phyloP scores from a whole-genome alignment of 2,888 invertebrate species.

The Oscheius sp. region DNA sequence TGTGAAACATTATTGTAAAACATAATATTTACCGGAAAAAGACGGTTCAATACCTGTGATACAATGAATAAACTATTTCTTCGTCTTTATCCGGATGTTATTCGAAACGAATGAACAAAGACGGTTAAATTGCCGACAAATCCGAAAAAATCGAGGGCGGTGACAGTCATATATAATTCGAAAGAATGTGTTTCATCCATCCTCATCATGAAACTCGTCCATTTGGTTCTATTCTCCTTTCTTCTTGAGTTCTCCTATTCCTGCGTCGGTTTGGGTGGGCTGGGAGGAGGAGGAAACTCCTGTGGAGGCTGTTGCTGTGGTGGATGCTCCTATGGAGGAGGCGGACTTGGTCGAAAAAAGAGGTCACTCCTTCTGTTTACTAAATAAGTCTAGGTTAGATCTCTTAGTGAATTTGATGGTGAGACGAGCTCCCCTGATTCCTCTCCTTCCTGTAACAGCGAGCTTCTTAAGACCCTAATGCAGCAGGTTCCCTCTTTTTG shows the following conservation, averaged over 20 bases:
- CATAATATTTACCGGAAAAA: not conserved
- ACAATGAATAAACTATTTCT: no score
- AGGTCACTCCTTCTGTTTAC: not conserved
- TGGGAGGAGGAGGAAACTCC: conserved; percentile 1
- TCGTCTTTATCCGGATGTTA: no score
- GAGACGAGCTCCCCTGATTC: not conserved
- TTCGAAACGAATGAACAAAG: no score
- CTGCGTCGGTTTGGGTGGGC: not conserved
- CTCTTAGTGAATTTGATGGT: not conserved
- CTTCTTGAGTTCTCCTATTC: not conserved
- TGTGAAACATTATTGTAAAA: not conserved
- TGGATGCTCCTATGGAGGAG: not conserved
- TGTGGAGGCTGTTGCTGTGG: conserved; percentile 2
- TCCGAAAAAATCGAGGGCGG: not conserved
- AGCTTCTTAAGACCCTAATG: not conserved
- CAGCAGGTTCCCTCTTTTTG: not conserved
- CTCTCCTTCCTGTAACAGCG: not conserved
- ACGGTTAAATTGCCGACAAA: not conserved
- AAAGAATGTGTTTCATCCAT: not conserved
- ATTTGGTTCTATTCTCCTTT: not conserved
- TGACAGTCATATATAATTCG: not conserved
- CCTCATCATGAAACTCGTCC: not conserved
- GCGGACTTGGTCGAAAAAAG: conserved; percentile 8
- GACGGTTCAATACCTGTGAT: not conserved
- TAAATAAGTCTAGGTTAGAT: not conserved